These are phyloP conservation scores for Haliaeetus leucogaster DNA, from an alignment of 2,113 vertebrate species.

Conservation along the genomic window DNA sequence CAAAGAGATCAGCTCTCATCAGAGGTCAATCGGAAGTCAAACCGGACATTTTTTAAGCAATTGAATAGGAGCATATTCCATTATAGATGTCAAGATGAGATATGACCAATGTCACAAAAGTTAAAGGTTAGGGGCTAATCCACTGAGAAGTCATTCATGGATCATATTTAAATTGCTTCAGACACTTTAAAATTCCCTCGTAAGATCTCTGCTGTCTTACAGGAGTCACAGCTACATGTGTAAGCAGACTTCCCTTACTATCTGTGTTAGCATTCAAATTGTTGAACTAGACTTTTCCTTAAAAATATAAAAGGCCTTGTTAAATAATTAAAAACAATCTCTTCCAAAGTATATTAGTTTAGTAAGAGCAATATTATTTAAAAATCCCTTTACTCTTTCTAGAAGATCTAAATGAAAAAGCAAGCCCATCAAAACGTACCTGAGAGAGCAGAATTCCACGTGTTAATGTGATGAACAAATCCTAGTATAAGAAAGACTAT, in stretches of 20 bases:
- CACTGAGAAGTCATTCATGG: constrained; percentile 46
- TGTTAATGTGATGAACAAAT: not conserved
- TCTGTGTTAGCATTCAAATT: not conserved
- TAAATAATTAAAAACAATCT: not conserved
- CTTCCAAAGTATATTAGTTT: not conserved
- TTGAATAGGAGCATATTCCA: constrained; percentile 64
- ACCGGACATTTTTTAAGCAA: constrained; percentile 56
- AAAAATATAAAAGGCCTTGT: not conserved
- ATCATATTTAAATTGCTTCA: constrained; percentile 61
- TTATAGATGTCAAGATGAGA: constrained; percentile 62
- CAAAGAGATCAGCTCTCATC: constrained; percentile 29
- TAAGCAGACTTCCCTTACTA: not conserved
- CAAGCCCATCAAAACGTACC: not conserved
- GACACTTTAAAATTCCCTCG: not conserved
- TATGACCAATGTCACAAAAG: constrained; percentile 48
- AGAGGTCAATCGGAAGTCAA: constrained; percentile 65
- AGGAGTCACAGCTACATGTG: not conserved
- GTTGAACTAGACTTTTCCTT: not conserved
- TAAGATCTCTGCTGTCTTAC: not conserved
- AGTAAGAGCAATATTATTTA: not conserved
- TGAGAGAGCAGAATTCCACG: not conserved
- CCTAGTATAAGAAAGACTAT: not conserved
- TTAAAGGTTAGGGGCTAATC: constrained; percentile 69
- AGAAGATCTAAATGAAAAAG: not conserved
- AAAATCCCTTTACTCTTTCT: not conserved